Conservation (phyloP, 2,797 vertebrate genomes). For the Poliocrania exsul region DNA sequence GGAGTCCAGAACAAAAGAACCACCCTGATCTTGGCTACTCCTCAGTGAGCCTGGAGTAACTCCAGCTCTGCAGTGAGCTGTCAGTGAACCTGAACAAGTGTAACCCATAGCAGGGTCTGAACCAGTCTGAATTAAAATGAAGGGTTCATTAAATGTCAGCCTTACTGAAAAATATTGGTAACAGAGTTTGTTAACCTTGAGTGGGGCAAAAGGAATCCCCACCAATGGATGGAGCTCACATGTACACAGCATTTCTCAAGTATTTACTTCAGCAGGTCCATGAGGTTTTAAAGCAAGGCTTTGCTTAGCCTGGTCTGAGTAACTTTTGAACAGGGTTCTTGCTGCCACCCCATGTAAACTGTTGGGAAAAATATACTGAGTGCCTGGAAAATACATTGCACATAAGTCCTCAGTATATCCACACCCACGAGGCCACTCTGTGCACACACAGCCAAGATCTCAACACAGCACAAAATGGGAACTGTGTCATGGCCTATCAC, state of each 20-base stretch:
- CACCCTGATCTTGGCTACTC: not conserved
- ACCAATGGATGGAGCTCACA: not conserved
- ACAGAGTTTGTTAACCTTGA: not conserved
- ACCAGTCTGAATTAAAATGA: not conserved
- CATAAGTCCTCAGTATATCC: rapidly evolving
- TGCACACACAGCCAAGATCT: not conserved
- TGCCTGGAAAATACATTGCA: not conserved
- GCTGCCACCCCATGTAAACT: not conserved
- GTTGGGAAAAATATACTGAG: not conserved
- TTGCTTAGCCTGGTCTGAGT: not conserved
- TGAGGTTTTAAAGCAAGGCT: not conserved
- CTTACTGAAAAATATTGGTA: not conserved
- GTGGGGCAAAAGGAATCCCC: not conserved
- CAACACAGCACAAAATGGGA: not conserved
- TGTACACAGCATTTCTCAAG: not conserved
- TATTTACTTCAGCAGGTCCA: not conserved
- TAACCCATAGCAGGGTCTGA: not conserved
- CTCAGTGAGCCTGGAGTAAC: not conserved
- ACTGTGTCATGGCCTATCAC: not conserved
- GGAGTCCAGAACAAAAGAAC: not conserved
- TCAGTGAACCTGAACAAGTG: not conserved
- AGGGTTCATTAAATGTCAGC: not conserved
- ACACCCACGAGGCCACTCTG: rapidly evolving
- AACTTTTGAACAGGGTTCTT: not conserved
- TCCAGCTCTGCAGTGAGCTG: not conserved